Conservation (phyloP, 2,888 invertebrate genomes). For the Melanophora roralis region DNA sequence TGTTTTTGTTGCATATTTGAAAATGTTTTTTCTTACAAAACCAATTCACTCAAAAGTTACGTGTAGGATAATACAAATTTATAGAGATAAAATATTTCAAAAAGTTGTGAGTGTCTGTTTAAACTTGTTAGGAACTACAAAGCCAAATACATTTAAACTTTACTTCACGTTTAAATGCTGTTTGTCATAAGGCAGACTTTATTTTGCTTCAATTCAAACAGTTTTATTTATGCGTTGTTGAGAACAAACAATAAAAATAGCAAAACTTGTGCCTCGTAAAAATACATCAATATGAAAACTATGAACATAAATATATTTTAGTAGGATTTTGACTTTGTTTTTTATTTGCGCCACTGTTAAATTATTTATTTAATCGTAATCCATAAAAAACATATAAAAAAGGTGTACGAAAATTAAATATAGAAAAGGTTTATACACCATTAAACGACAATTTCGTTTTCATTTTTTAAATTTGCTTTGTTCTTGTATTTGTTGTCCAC, state of each 20-base stretch:
- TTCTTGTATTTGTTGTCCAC: neutral
- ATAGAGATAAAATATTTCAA: no score
- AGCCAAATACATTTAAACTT: no score
- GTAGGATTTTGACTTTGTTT: neutral
- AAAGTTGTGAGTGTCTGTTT: no score
- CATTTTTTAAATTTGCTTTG: neutral
- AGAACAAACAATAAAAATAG: conserved; percentile 4
- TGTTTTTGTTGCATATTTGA: no score
- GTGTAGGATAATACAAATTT: no score
- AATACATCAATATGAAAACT: neutral
- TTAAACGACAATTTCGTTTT: neutral
- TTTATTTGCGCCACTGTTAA: conserved; percentile 19
- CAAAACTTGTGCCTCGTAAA: neutral
- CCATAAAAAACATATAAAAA: conserved; percentile 17
- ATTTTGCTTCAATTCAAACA: neutral
- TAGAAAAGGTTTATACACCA: neutral
- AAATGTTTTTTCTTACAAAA: no score
- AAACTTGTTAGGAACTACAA: no score
- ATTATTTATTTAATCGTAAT: conserved; percentile 31
- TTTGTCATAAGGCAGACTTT: conserved; percentile 4
- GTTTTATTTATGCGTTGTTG: neutral
- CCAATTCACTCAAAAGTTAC: no score
- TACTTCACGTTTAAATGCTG: conserved; percentile 10
- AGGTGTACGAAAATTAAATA: conserved; percentile 20
- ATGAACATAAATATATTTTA: neutral